Base-by-base conservation (phyloP, 2,888 invertebrate species). In the Drosophila subsilvestris region DNA sequence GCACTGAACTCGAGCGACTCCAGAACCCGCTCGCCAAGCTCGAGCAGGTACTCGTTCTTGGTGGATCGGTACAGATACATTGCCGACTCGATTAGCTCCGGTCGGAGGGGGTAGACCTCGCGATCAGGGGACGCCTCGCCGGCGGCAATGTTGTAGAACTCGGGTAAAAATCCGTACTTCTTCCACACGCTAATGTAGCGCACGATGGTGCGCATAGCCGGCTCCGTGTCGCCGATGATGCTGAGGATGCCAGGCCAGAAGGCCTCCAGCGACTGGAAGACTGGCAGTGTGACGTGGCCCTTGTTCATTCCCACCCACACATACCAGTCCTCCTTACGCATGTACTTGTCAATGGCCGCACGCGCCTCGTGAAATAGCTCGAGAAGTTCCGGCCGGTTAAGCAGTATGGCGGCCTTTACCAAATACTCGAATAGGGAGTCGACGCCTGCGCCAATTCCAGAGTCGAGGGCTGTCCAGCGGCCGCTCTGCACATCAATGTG, bases 221-320 rank as follows among this genome's bases (percentile, higher is more conserved):
- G 95, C 80, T 96, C 96, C 12, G 97, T 95, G 90, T 99, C 98
- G 7, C 99, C 96, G 76, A 97, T 95, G 18, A 97, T 93, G 83
- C 96, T 96, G 62, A 99, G 93, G 29, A 99, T 94, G 0, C 99
- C 99, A 0, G 99, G 99, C 98, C 99, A 99, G 91, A 97, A 99
- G 0, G 99, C 97, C 93, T 99, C 99, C 22, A 99, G 93, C 0
- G 98, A 99, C 91, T 99, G 99, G 92, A 99, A 99, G n/a, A 99
- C 97, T 0, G 99, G 99, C 83, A 98, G 93, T 0, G 99, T 98
- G 7, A 99, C 97, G 90, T 97, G 97, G 0, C 92, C 99, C 87
- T 98, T 97, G 50, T 96, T 94, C 99, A 99, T 99, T n/a, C 98
- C 97, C 0, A 98, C 99, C 99, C 99, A 99, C 85, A 99, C 95